A percentile compares a stretch with the other conserved stretches of the same genome.
Conservation (phyloP, 2,113 vertebrate species). For the Pachypanchax playfairii region DNA sequence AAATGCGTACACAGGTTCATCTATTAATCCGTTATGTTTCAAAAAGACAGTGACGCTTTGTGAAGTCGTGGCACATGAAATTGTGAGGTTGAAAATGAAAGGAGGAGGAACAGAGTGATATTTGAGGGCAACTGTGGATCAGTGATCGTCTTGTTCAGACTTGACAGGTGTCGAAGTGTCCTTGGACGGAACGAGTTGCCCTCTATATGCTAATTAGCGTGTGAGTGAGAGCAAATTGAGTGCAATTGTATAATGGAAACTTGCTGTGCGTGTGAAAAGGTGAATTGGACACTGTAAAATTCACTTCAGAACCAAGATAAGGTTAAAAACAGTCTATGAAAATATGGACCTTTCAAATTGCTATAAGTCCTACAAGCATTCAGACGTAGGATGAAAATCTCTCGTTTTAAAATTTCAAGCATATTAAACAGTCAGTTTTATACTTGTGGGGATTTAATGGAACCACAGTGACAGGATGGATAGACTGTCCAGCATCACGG, state of each 20-base stretch:
- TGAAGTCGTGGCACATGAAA: not conserved
- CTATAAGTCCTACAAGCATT: no score
- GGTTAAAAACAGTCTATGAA: not conserved
- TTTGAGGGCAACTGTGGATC: not conserved
- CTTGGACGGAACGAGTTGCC: not conserved
- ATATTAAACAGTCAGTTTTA: not conserved
- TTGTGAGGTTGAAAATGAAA: not conserved
- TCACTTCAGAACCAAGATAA: not conserved
- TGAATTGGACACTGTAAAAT: not conserved
- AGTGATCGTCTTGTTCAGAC: not conserved
- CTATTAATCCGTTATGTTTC: no score
- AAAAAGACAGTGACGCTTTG: no score
- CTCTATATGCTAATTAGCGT: constrained; percentile 2
- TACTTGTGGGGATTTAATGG: not conserved
- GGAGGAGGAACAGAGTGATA: not conserved
- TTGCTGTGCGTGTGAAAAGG: not conserved
- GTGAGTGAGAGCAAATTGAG: not conserved
- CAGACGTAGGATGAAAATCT: no score
- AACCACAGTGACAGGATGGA: not conserved
- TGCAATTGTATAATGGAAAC: not conserved
- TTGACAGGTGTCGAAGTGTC: constrained; percentile 1
- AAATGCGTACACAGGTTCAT: no score
- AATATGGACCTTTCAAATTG: not conserved
- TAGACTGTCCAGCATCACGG: not conserved
- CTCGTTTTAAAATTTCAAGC: no score